Conservation (phyloP, 2,888 invertebrate genomes). For the Xanthostigma xanthostigma region DNA sequence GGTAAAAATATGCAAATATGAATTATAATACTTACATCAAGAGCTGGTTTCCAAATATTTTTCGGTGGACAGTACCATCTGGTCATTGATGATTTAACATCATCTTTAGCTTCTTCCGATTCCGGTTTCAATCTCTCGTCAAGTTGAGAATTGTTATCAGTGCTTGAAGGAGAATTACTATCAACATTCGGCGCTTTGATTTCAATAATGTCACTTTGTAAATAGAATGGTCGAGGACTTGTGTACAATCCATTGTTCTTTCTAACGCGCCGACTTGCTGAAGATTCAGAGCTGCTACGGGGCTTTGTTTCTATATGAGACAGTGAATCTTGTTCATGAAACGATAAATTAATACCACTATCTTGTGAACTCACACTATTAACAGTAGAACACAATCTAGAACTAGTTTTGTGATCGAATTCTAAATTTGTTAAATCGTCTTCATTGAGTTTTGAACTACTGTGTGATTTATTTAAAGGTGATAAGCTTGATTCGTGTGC, state of each 20-base stretch:
- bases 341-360: slow-evolving; percentile 61
- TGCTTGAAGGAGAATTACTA: not conserved
- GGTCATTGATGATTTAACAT: slow-evolving; percentile 15
- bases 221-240: slow-evolving; percentile 1
- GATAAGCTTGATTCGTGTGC: slow-evolving; percentile 24
- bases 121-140: slow-evolving; percentile 1
- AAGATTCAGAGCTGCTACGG: slow-evolving; percentile 24
- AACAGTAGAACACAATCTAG: slow-evolving; percentile 47
- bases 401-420: slow-evolving; percentile 33
- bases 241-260: slow-evolving; percentile 13
- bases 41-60: slow-evolving; percentile 63
- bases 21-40: slow-evolving; percentile 39
- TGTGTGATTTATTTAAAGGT: slow-evolving; percentile 34
- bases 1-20: not conserved
- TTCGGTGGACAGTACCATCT: slow-evolving; percentile 68
- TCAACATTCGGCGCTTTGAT: not conserved
- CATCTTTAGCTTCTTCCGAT: not conserved
- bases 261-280: slow-evolving; percentile 18
- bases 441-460: slow-evolving; percentile 40
- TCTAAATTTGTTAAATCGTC: slow-evolving; percentile 37
- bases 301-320: slow-evolving; percentile 15
- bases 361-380: slow-evolving; percentile 61
- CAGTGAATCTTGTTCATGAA: slow-evolving; percentile 44
- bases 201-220: slow-evolving; percentile 6
- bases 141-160: not conserved